These are phyloP conservation scores for Austrolebias charrua DNA, from an alignment of 2,797 vertebrate genomes.

Conservation along the genomic window DNA sequence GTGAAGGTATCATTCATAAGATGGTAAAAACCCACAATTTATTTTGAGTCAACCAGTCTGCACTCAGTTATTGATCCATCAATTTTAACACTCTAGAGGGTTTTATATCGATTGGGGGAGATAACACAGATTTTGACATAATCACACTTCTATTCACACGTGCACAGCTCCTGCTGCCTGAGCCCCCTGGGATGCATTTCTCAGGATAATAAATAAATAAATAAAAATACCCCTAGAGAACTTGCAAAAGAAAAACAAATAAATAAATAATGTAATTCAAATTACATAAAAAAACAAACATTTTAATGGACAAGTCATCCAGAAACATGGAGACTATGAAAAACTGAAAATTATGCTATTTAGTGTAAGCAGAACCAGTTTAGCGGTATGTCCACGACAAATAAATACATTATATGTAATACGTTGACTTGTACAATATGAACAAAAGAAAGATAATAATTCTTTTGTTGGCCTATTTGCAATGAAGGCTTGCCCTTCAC, in stretches of 20 bases:
- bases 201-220: conserved; percentile 1
- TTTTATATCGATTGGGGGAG: conserved; percentile 11
- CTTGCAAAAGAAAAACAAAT: background rate
- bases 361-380: conserved; percentile 3
- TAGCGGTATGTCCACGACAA: conserved; percentile 6
- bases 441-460: conserved; percentile 12
- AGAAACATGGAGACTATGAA: conserved; percentile 2
- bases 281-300: background rate
- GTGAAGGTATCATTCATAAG: too few relatives aligned
- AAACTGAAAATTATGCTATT: conserved; percentile 7
- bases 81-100: conserved; percentile 19
- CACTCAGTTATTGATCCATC: conserved; percentile 20
- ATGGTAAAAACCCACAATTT: background rate
- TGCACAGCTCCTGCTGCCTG: conserved; percentile 1
- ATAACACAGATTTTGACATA: conserved; percentile 15
- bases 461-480: conserved; percentile 19
- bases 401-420: background rate
- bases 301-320: conserved; percentile 9
- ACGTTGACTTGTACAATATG: background rate
- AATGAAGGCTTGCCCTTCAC: conserved; percentile 16
- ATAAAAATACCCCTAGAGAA: conserved; percentile 1
- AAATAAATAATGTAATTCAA: background rate
- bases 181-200: conserved; percentile 4
- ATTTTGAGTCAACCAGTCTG: conserved; percentile 10
- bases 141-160: conserved; percentile 23